phyloP scores from a whole-genome alignment of 2,113 vertebrate genomes.

The Megatriorchis doriae region DNA sequence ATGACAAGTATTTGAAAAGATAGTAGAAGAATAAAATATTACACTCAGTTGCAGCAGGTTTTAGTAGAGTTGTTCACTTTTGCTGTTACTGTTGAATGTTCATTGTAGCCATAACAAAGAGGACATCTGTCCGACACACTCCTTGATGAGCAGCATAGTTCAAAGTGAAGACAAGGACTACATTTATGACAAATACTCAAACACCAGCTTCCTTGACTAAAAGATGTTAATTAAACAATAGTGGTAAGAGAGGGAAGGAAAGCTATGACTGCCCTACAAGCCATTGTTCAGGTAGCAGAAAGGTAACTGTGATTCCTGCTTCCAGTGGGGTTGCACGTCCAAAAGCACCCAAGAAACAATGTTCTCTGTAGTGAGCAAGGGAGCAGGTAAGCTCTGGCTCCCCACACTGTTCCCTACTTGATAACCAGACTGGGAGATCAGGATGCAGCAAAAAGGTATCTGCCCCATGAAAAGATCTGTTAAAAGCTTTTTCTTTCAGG shows the following conservation, averaged over 20 bases:
- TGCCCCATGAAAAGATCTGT: background rate
- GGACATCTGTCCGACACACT: rapidly evolving
- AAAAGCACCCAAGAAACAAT: background rate
- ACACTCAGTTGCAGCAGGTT: background rate
- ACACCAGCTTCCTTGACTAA: background rate
- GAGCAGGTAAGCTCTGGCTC: background rate
- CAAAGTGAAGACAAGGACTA: background rate
- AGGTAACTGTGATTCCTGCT: background rate
- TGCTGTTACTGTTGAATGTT: background rate
- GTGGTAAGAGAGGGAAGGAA: background rate
- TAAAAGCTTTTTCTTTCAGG: background rate
- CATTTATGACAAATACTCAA: background rate
- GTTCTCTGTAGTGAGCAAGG: background rate
- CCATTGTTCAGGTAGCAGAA: background rate
- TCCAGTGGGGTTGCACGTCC: background rate
- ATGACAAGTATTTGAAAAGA: background rate
- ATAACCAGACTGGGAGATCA: background rate
- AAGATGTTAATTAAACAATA: background rate
- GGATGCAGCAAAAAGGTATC: background rate
- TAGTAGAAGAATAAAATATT: background rate
- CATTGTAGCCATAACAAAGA: background rate
- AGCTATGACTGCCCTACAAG: background rate
- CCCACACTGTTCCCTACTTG: too few relatives aligned
- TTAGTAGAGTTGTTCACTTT: background rate
- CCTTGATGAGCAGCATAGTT: background rate